These are phyloP conservation scores for Caranx ignobilis DNA, from an alignment of 2,113 vertebrate species.

Conservation along the genomic window DNA sequence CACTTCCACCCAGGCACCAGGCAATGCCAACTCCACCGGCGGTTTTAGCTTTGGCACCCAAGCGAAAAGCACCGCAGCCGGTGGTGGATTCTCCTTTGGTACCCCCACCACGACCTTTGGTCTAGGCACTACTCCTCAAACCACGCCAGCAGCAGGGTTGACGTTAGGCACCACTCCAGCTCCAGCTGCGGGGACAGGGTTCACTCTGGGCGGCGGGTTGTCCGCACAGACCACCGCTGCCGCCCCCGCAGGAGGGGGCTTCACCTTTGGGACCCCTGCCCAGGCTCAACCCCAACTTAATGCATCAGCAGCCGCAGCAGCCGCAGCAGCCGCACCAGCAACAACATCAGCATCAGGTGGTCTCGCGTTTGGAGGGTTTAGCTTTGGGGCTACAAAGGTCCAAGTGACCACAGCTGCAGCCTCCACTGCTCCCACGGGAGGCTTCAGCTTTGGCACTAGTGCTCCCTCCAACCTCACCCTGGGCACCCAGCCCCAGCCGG, in stretches of 20 bases:
- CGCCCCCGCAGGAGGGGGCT: constrained; percentile 68
- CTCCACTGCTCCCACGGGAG: constrained; percentile 64
- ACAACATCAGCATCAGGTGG: constrained; percentile 32
- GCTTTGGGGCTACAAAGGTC: constrained; percentile 83
- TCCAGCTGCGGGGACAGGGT: constrained; percentile 73
- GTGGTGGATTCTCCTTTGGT: constrained; percentile 85
- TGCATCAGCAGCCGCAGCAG: background rate
- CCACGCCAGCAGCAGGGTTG: constrained; percentile 77
- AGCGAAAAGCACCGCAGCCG: constrained; percentile 69
- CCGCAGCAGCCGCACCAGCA: background rate
- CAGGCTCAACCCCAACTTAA: constrained; percentile 46
- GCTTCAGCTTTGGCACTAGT: constrained; percentile 73
- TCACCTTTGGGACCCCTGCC: constrained; percentile 58
- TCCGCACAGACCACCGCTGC: constrained; percentile 59
- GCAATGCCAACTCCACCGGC: constrained; percentile 58
- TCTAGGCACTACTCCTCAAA: constrained; percentile 79
- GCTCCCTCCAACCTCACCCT: constrained; percentile 66
- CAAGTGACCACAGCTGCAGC: constrained; percentile 73
- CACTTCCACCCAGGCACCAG: constrained; percentile 59
- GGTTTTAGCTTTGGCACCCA: constrained; percentile 87
- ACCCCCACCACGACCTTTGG: constrained; percentile 80
- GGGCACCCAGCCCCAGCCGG: constrained; percentile 65
- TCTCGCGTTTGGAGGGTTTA: constrained; percentile 78
- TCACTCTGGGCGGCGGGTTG: constrained; percentile 69
- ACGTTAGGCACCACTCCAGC: constrained; percentile 77